Evolutionary conservation across 2,113 vertebrate genomes (phyloP).

Genomic region (Australoheros scitulus): DNA sequence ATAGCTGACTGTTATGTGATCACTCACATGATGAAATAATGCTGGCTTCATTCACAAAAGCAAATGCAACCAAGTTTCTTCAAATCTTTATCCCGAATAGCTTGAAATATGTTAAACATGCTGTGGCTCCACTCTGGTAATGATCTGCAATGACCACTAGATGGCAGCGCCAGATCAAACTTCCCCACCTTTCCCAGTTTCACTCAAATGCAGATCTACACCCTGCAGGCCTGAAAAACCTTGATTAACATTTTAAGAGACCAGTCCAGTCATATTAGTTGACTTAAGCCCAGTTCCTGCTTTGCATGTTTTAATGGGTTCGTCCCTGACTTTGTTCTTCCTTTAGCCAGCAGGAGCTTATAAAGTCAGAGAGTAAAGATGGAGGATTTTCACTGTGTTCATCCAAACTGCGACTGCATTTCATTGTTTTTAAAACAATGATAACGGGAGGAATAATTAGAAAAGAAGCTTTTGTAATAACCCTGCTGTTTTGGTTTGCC

Average conservation of each 20-base stretch:
- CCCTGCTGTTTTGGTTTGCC: not conserved
- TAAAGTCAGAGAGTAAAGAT: not conserved
- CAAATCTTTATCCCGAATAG: not conserved
- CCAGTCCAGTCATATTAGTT: not conserved
- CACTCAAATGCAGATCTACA: not conserved
- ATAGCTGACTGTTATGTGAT: not conserved
- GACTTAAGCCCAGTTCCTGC: not conserved
- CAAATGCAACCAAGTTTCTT: not conserved
- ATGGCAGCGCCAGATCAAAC: constrained; percentile 33
- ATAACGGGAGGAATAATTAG: not conserved
- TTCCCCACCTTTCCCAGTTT: not conserved
- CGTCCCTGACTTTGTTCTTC: not conserved
- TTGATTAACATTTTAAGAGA: not conserved
- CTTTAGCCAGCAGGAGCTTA: not conserved
- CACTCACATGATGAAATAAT: not conserved
- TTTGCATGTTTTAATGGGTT: not conserved
- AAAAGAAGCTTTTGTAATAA: not conserved
- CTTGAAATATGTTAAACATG: not conserved
- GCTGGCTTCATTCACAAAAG: not conserved
- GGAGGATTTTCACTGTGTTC: not conserved
- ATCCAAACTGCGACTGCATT: not conserved
- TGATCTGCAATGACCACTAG: constrained; percentile 29
- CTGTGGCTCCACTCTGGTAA: not conserved
- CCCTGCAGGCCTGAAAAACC: not conserved
- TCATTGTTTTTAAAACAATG: not conserved